Conservation (phyloP, 2,888 invertebrate species). For the Drosophila mulleri region DNA sequence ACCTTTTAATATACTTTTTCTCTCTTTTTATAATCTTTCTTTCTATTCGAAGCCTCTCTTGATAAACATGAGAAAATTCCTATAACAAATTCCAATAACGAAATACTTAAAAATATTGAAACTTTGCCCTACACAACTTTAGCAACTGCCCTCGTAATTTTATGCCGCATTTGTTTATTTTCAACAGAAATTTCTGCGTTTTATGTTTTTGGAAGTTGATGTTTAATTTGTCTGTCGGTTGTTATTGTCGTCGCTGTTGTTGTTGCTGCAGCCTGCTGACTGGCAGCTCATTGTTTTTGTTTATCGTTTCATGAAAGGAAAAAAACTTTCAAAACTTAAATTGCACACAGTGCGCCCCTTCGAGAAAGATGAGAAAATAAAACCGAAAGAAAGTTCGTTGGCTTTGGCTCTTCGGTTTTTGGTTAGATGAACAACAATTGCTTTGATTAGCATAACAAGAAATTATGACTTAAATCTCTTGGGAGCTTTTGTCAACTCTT, state of each 20-base stretch:
- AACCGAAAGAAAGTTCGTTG: constrained; percentile 47
- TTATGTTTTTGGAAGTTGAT: constrained; percentile 38
- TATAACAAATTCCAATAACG: background rate
- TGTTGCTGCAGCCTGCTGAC: constrained; percentile 42
- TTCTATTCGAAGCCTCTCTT: too few relatives aligned
- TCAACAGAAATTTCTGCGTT: constrained; percentile 51
- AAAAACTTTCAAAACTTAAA: constrained; percentile 69
- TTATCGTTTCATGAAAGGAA: constrained; percentile 58
- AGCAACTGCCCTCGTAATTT: background rate
- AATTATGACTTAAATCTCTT: constrained; percentile 27
- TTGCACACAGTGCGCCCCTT: constrained; percentile 27
- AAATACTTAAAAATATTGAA: background rate
- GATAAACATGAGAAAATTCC: background rate
- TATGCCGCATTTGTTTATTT: constrained; percentile 66
- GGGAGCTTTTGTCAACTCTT: constrained; percentile 12
- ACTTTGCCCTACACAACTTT: background rate
- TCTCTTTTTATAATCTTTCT: background rate
- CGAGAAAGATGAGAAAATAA: constrained; percentile 1
- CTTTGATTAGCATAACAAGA: constrained; percentile 49
- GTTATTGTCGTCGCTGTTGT: constrained; percentile 9
- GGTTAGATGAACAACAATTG: constrained; percentile 7
- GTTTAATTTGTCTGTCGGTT: constrained; percentile 33
- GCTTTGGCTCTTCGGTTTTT: constrained; percentile 4
- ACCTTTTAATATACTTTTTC: background rate
- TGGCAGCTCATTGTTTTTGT: constrained; percentile 68